phyloP scores from a whole-genome alignment of 2,113 vertebrate species.

The Macroglossus sobrinus region DNA sequence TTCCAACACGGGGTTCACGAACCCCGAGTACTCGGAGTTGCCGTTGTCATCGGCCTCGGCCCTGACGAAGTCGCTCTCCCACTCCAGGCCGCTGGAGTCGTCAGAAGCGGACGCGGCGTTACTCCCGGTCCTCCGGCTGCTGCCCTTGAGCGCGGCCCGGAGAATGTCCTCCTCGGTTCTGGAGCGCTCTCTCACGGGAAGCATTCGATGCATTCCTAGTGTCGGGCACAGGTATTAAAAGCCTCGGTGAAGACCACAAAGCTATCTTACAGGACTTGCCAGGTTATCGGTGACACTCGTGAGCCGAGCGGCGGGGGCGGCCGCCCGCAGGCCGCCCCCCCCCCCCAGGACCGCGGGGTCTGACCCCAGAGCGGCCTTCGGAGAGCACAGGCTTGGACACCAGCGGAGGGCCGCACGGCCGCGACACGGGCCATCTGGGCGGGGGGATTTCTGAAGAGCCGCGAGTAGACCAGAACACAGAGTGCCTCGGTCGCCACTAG shows the following conservation, averaged over 20 bases:
- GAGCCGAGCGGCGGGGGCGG: no score
- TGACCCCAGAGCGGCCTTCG: not conserved
- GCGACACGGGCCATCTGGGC: not conserved
- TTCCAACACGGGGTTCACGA: conserved; percentile 94
- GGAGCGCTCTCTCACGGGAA: conserved; percentile 92
- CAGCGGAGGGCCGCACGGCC: not conserved
- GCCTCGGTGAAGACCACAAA: not conserved
- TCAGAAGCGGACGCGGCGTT: conserved; percentile 92
- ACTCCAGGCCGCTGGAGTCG: conserved; percentile 94
- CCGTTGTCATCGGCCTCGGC: conserved; percentile 89
- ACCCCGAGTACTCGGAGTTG: conserved; percentile 92
- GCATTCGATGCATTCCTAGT: conserved; percentile 92
- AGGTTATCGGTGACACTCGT: not conserved
- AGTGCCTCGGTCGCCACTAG: not conserved
- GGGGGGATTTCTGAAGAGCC: not conserved
- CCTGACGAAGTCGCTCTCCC: conserved; percentile 98
- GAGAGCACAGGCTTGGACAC: not conserved
- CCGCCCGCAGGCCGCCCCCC: no score
- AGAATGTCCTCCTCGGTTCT: conserved; percentile 97
- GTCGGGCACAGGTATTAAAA: not conserved
- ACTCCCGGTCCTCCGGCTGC: conserved; percentile 83
- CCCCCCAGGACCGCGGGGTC: not conserved
- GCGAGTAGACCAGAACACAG: not conserved
- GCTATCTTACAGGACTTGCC: not conserved
- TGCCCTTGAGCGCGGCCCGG: conserved; percentile 88